These are phyloP conservation scores for Lagorchestes hirsutus DNA, from an alignment of 2,797 vertebrate genomes.

Conservation along the genomic window DNA sequence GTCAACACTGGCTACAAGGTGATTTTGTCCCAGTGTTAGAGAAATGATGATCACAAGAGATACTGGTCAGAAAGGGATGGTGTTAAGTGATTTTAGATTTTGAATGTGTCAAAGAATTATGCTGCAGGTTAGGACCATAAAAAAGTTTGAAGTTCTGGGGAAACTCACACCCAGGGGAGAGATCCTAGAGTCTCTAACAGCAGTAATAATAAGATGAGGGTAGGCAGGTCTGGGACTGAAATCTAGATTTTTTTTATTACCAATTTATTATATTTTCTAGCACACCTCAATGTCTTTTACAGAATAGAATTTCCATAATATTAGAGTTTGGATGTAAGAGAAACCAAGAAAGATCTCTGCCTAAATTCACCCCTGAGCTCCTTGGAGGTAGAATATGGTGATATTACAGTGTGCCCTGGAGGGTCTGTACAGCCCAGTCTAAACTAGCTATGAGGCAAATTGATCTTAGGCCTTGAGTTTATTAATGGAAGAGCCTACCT, in stretches of 20 bases:
- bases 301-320: not conserved
- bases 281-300: not conserved
- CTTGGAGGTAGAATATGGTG: not conserved
- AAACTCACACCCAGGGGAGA: not conserved
- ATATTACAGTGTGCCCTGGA: not conserved
- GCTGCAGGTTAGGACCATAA: not conserved
- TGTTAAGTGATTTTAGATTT: not conserved
- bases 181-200: not conserved
- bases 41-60: not conserved
- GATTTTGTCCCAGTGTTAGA: not conserved
- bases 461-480: slow-evolving; percentile 46
- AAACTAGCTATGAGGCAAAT: slow-evolving; percentile 44
- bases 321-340: not conserved
- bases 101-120: not conserved
- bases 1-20: not conserved
- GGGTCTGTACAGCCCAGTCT: slow-evolving; percentile 38
- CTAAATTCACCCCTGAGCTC: not conserved
- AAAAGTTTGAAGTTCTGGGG: not conserved
- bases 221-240: not conserved
- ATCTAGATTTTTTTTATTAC: not conserved
- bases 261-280: not conserved
- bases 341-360: not conserved
- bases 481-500: slow-evolving; percentile 70
- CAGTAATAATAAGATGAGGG: not conserved
- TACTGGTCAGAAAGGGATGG: not conserved